Base-by-base conservation (phyloP, 1,140 invertebrate genomes). In the Camponotus pennsylvanicus region DNA sequence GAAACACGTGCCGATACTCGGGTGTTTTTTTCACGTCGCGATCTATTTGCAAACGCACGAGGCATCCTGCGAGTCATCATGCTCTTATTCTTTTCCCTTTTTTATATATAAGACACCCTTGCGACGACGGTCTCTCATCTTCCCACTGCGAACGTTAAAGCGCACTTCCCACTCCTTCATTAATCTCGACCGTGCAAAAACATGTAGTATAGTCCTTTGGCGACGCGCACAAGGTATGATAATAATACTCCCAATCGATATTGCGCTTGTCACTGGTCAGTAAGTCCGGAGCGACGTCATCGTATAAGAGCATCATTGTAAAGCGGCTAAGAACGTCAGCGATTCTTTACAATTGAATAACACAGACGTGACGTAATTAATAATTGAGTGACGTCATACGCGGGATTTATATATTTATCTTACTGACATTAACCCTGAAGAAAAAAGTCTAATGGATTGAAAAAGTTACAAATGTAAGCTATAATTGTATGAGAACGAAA, bases 231-330 rank as follows among this genome's bases (percentile, higher is more conserved):
- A 27, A 21, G 7, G n/a, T 11, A 45, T n/a, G n/a, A 13, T 70
- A 80, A 70, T 70, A 80, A 80, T 80, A 80, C 78, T 15, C 1
- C 9, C 13, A 21, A 70, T 80, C 78, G 21, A 80, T 80, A 80
- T 67, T 15, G 13, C 15, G 32, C 63, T 80, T 57, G 27, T 70
- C 34, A 18, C 61, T 67, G 49, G 49, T 70, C 78, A 70, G 49
- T 37, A 7, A 67, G 61, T 52, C 6, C 6, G 18, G 18, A 49
- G 9, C 57, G 64, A 80, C 78, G 78, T 80, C 78, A 76, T 63
- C 32, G n/a, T 37, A 34, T 21, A 37, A 78, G 8, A 57, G 34
- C 61, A 61, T 49, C 42, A 45, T 78, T 79, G 13, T 21, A 21
- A 57, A 52, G 27, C 21, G 5, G 7, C 3, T 59, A 57, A 70